Conservation (phyloP, 2,113 vertebrate genomes). For the Jaculus jaculus region DNA sequence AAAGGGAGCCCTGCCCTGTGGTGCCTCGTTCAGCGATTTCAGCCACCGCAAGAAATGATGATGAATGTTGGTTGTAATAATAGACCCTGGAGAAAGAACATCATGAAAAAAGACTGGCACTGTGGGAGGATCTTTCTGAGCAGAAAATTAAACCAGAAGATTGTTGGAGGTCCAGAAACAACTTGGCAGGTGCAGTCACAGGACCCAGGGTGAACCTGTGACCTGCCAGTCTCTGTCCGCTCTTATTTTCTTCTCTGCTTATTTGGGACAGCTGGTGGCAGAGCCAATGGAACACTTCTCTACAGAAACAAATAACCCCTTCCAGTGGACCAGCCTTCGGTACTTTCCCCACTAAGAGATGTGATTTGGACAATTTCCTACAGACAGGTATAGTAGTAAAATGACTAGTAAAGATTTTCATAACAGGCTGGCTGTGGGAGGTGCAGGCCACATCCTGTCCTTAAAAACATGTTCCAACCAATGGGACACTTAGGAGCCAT, state of each 20-base stretch:
- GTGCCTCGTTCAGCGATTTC: not conserved
- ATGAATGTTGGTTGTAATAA: not conserved
- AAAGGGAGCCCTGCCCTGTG: not conserved
- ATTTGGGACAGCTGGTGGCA: not conserved
- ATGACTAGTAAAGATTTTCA: not conserved
- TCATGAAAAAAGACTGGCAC: not conserved
- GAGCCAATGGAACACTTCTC: not conserved
- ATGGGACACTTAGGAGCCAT: no score
- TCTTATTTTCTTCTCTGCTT: not conserved
- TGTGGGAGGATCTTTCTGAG: not conserved
- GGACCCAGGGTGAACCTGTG: rapidly evolving
- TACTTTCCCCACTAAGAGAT: not conserved
- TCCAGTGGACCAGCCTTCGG: not conserved
- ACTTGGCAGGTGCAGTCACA: not conserved
- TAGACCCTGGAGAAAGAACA: not conserved
- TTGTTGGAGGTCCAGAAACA: not conserved
- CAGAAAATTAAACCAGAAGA: not conserved
- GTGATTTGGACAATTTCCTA: not conserved
- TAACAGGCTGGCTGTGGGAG: not conserved
- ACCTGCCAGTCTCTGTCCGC: not conserved
- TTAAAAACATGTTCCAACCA: no score
- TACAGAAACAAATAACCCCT: not conserved
- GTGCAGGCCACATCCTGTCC: not conserved
- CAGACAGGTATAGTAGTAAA: not conserved
- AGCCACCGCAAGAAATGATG: not conserved